A percentile compares a stretch with the other conserved stretches of the same genome.
Conservation (phyloP, 2,888 invertebrate genomes). For the Sympetrum striolatum region DNA sequence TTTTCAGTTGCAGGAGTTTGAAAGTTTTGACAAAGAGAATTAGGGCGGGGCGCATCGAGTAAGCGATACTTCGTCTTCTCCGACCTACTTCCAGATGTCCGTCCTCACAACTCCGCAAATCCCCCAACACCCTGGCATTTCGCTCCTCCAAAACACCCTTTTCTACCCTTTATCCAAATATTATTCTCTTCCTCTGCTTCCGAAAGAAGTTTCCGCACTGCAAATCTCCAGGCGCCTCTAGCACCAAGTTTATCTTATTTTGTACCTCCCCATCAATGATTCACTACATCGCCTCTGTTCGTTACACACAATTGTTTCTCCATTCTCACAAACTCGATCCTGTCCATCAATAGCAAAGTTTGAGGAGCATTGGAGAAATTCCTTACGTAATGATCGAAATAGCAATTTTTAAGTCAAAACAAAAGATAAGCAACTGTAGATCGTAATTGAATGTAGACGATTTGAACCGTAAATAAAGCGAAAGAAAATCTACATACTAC, state of each 20-base stretch:
- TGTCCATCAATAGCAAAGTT: too few species aligned
- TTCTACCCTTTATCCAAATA: not conserved
- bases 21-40: not conserved
- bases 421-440: too few species aligned
- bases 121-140: not conserved
- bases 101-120: too few species aligned
- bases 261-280: too few species aligned
- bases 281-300: not conserved
- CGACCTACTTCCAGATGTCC: not conserved
- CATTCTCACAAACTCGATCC: not conserved
- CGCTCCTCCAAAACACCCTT: not conserved
- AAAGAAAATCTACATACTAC: too few species aligned
- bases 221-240: not conserved
- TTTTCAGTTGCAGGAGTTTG: not conserved
- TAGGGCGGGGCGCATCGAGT: not conserved
- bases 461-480: too few species aligned
- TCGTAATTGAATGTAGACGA: too few species aligned
- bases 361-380: too few species aligned
- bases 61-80: not conserved
- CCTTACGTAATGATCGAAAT: too few species aligned
- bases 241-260: not conserved
- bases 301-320: not conserved
- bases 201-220: not conserved
- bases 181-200: not conserved
- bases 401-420: too few species aligned